These are phyloP conservation scores for Blennius ocellaris DNA, from an alignment of 2,113 vertebrate species.

Conservation along the genomic window DNA sequence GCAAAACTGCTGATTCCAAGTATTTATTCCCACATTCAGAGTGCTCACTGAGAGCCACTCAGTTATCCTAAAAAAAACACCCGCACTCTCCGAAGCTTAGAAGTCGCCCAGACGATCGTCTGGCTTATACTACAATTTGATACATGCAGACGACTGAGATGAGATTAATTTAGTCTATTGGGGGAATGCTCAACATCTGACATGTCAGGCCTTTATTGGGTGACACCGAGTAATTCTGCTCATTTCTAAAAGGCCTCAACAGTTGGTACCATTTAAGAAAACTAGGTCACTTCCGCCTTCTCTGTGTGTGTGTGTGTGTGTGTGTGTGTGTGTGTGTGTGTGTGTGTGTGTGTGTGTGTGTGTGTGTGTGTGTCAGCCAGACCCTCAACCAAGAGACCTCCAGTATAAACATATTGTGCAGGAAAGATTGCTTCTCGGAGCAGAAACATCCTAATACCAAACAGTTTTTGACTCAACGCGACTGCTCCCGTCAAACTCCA, in stretches of 20 bases:
- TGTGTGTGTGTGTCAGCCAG: constrained; percentile 45
- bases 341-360: constrained; percentile 23
- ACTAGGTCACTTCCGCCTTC: constrained; percentile 79
- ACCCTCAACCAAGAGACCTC: constrained; percentile 67
- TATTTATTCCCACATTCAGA: constrained; percentile 18
- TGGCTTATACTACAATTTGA: constrained; percentile 29
- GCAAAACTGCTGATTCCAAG: constrained; percentile 29
- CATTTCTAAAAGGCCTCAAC: constrained; percentile 68
- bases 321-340: constrained; percentile 40
- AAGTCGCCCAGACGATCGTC: constrained; percentile 23
- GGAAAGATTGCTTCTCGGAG: constrained; percentile 57
- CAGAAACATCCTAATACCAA: constrained; percentile 73
- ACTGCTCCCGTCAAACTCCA: constrained; percentile 2
- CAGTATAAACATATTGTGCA: constrained; percentile 78
- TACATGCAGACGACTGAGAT: constrained; percentile 13
- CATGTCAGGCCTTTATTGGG: constrained; percentile 50
- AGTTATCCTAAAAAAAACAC: constrained; percentile 1
- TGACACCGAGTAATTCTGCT: constrained; percentile 58
- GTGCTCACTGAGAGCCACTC: neutral
- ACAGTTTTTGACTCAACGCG: constrained; percentile 33
- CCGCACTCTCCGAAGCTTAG: constrained; percentile 11
- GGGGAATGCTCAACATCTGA: constrained; percentile 31
- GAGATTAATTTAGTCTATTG: constrained; percentile 39
- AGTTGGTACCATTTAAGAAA: constrained; percentile 82
- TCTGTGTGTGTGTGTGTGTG: constrained; percentile 25